These are phyloP conservation scores for Tachysurus vachellii DNA, from an alignment of 2,113 vertebrate genomes.

Conservation along the genomic window DNA sequence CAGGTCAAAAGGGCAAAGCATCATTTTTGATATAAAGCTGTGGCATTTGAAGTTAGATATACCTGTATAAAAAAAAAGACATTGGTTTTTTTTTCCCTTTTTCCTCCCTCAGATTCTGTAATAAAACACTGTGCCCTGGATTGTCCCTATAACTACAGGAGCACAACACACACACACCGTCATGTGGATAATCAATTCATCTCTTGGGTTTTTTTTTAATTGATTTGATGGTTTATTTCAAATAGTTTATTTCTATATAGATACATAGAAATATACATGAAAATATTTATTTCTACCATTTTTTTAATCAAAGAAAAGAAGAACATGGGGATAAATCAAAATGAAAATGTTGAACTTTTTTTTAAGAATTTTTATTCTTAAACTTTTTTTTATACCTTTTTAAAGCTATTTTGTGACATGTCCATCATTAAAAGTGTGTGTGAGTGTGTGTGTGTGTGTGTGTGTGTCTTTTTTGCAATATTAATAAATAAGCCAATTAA, in stretches of 20 bases:
- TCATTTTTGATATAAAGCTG: slow-evolving; percentile 41
- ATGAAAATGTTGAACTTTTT: too few species aligned
- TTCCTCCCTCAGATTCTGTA: not conserved
- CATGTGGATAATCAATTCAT: not conserved
- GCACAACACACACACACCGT: not conserved
- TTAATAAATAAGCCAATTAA: too few species aligned
- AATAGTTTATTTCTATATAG: too few species aligned
- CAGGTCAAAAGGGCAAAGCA: slow-evolving; percentile 53
- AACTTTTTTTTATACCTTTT: too few species aligned
- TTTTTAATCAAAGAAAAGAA: not conserved
- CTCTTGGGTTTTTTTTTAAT: not conserved
- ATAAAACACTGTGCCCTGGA: slow-evolving; percentile 1
- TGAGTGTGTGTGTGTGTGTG: not conserved
- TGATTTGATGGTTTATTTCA: not conserved
- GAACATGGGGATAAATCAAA: not conserved
- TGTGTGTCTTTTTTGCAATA: not conserved
- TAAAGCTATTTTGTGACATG: too few species aligned
- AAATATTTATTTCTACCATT: not conserved
- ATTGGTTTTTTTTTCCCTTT: not conserved
- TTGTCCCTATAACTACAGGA: not conserved
- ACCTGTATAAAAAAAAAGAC: slow-evolving; percentile 24
- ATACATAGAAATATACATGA: too few species aligned
- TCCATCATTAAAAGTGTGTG: too few species aligned
- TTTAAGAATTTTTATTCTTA: too few species aligned
- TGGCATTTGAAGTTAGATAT: slow-evolving; percentile 37